Evolutionary conservation across 2,888 invertebrate species (phyloP), one percentile per base, ranked within the genome.

Genomic region (Orchesella flavescens): DNA sequence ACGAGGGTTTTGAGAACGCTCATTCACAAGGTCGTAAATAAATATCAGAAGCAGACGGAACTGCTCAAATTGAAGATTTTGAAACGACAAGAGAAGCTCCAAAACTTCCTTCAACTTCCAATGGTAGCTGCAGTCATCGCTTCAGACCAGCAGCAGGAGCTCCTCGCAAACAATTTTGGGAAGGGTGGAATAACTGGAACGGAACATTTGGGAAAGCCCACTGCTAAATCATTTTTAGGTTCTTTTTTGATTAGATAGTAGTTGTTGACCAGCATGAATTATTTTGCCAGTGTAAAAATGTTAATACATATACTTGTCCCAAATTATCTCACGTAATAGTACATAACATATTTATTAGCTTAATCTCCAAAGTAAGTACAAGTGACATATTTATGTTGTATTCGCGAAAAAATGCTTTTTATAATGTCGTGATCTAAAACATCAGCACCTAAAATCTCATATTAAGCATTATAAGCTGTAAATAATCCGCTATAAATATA

Each of bases 71-170:
- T 80, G 49, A 23, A 66, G 34, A 55, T 73, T 15, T n/a, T 44
- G 17, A 72, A 80, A 15, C 23, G 73, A 21, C 49, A 72, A 55
- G 63, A 53, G 2, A 72, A 55, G n/a, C 53, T 80, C 1, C 80
- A 80, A 21, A 80, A 65, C 0, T 80, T 80, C 24, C 73, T 80
- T 17, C 72, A 80, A 53, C 12, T 80, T 34, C 80, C 80, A 12
- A 73, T 80, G 73, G 73, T 80, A 0, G 23, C 80, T 10, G 55
- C 57, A 44, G 68, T 77, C 1, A 23, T 77, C 43, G 66, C 76
- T 17, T 65, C 53, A 65, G 65, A 59, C 44, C 9, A 73, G 73
- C 24, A 59, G 65, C 23, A 55, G 17, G 2, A 3, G 15, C 55
- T 15, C 49, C 49, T 49, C 13, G 49, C 13, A 12, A 49, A 13